Conservation (phyloP, 2,888 invertebrate species). For the Hirtodrosophila cameraria region DNA sequence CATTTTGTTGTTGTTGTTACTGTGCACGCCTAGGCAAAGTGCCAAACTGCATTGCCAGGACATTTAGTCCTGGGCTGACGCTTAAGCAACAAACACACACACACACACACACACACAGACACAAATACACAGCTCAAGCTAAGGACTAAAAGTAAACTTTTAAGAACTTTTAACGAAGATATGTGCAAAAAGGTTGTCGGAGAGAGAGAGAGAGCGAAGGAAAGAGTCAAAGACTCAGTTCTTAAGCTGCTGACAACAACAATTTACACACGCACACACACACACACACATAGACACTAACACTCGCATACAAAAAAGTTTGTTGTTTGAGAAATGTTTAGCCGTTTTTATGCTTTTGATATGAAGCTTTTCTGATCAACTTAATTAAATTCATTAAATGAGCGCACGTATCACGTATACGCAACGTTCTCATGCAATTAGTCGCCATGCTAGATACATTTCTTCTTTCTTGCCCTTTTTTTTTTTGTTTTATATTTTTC, state of each 20-base stretch:
- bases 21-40: constrained; percentile 56
- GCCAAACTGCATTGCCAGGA: constrained; percentile 53
- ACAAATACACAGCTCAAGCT: constrained; percentile 1
- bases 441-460: constrained; percentile 48
- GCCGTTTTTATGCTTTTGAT: constrained; percentile 54
- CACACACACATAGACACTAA: constrained; percentile 1
- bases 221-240: constrained; percentile 19
- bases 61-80: constrained; percentile 40
- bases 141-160: constrained; percentile 58
- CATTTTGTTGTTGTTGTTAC: constrained; percentile 24
- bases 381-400: constrained; percentile 75
- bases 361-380: constrained; percentile 68
- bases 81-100: constrained; percentile 1
- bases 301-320: constrained; percentile 27
- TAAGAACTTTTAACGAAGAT: constrained; percentile 74
- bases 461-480: constrained; percentile 7
- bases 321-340: constrained; percentile 61
- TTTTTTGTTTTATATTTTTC: not conserved
- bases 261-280: constrained; percentile 16
- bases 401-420: constrained; percentile 55
- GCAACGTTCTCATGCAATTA: constrained; percentile 56
- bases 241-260: constrained; percentile 35
- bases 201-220: too few species aligned
- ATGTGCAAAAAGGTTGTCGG: constrained; percentile 37
- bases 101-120: constrained; percentile 11